Conservation (phyloP, 1,140 invertebrate species). For the Diprion similis region DNA sequence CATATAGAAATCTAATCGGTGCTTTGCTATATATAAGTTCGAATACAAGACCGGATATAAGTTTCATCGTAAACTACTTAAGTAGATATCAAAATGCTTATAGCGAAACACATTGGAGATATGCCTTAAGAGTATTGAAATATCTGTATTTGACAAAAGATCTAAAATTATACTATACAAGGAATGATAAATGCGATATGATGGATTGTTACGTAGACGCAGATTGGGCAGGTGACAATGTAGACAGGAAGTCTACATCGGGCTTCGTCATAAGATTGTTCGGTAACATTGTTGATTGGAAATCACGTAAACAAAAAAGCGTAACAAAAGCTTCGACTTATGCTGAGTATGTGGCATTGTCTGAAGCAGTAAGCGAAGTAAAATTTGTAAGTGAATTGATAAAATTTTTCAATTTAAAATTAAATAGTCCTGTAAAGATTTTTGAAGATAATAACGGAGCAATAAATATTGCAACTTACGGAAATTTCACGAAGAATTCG, state of each 20-base stretch:
- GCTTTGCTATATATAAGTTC: neutral
- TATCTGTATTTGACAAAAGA: neutral
- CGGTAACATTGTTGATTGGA: constrained; percentile 39
- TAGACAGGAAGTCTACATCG: constrained; percentile 37
- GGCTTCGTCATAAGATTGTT: constrained; percentile 43
- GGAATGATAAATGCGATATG: constrained; percentile 8
- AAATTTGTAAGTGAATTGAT: too few relatives aligned
- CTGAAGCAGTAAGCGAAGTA: too few relatives aligned
- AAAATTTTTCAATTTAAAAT: too few relatives aligned
- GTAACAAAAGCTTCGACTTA: constrained; percentile 36
- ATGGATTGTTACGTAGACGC: constrained; percentile 53
- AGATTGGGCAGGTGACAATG: constrained; percentile 48
- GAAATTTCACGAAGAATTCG: too few relatives aligned
- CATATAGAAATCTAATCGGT: neutral
- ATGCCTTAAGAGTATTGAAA: constrained; percentile 20
- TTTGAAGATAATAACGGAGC: too few relatives aligned
- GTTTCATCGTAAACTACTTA: neutral
- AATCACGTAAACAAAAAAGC: constrained; percentile 31
- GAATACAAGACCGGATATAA: neutral
- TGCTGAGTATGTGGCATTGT: constrained; percentile 38
- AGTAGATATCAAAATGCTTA: neutral
- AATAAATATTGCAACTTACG: too few relatives aligned
- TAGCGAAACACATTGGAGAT: neutral
- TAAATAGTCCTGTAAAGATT: too few relatives aligned
- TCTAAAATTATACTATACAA: constrained; percentile 16